These are phyloP conservation scores for Drosophila macrospina DNA, from an alignment of 2,888 invertebrate genomes.

Conservation along the genomic window DNA sequence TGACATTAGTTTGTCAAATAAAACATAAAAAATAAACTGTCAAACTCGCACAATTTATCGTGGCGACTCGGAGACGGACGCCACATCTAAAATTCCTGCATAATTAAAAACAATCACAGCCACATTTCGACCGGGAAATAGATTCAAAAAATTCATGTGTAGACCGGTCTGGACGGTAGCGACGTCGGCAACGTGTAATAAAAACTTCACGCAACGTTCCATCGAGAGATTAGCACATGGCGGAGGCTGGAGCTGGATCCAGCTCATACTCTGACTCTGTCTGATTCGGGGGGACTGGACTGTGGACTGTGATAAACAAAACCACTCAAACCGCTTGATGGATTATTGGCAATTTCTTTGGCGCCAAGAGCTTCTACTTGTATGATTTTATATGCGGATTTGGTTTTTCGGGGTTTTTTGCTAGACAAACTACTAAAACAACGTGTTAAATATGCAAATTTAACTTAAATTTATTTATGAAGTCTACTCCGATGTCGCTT, in stretches of 20 bases:
- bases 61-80: slow-evolving; percentile 65
- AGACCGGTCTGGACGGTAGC: slow-evolving; percentile 70
- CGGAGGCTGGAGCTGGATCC: slow-evolving; percentile 36
- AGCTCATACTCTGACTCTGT: slow-evolving; percentile 3
- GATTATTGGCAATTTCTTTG: slow-evolving; percentile 77
- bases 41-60: slow-evolving; percentile 67
- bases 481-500: slow-evolving; percentile 37
- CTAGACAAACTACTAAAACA: slow-evolving; percentile 32
- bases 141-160: slow-evolving; percentile 48
- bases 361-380: slow-evolving; percentile 64
- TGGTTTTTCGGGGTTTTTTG: slow-evolving; percentile 50
- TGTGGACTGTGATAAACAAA: slow-evolving; percentile 45
- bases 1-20: slow-evolving; percentile 36
- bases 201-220: slow-evolving; percentile 65
- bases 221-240: slow-evolving; percentile 66
- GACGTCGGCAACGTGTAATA: slow-evolving; percentile 63
- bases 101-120: slow-evolving; percentile 55
- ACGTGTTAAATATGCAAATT: slow-evolving; percentile 74
- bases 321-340: slow-evolving; percentile 65
- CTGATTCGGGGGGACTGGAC: slow-evolving; percentile 10
- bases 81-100: slow-evolving; percentile 68
- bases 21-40: slow-evolving; percentile 42
- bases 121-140: slow-evolving; percentile 67
- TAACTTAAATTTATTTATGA: slow-evolving; percentile 58
- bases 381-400: slow-evolving; percentile 52